phyloP scores from a whole-genome alignment of 2,797 vertebrate genomes.

The Melanotaenia maccullochi region DNA sequence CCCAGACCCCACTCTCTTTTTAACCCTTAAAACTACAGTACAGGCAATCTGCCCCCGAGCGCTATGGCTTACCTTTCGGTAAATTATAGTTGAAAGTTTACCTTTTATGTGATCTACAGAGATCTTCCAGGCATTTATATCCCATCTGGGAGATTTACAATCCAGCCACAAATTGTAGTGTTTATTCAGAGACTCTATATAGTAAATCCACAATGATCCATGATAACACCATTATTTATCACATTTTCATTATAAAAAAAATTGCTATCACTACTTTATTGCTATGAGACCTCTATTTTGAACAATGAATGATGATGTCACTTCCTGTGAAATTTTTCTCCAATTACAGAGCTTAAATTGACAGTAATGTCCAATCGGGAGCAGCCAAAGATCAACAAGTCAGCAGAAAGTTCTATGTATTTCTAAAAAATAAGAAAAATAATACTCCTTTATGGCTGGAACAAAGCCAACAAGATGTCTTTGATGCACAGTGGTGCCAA shows the following conservation, averaged over 20 bases:
- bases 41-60: neutral
- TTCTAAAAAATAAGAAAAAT: neutral
- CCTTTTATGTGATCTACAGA: neutral
- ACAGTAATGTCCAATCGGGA: neutral
- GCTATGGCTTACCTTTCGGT: neutral
- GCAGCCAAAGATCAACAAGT: neutral
- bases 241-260: too few relatives aligned
- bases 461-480: too few relatives aligned
- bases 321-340: neutral
- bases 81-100: too few relatives aligned
- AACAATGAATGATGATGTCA: neutral
- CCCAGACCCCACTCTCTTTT: conserved; percentile 21
- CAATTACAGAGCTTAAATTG: neutral
- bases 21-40: neutral
- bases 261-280: too few relatives aligned
- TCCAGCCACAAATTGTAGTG: too few relatives aligned
- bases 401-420: neutral
- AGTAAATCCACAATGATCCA: too few relatives aligned
- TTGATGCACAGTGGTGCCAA: too few relatives aligned
- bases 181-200: too few relatives aligned
- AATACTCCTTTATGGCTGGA: neutral
- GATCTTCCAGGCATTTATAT: neutral
- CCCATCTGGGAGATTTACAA: neutral
- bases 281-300: neutral
- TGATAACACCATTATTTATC: too few relatives aligned